Conservation (phyloP, 2,113 vertebrate species). For the Bubalus kerabau region DNA sequence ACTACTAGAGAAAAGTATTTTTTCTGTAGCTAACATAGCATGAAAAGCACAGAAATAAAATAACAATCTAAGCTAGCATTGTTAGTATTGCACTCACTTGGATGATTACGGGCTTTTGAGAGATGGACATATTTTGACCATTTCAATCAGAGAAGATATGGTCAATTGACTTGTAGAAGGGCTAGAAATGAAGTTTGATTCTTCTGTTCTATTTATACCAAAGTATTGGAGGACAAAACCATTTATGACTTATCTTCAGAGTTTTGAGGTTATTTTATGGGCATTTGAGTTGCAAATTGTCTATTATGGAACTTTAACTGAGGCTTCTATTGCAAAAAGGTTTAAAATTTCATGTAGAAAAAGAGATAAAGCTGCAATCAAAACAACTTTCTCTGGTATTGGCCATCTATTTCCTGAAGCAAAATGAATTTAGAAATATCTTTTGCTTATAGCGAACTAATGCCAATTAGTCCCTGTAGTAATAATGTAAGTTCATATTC, state of each 20-base stretch:
- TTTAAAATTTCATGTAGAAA: slow-evolving; percentile 23
- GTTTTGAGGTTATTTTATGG: slow-evolving; percentile 44
- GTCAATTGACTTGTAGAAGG: slow-evolving; percentile 60
- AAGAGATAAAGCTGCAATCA: slow-evolving; percentile 18
- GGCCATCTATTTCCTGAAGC: slow-evolving; percentile 33
- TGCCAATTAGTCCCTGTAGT: slow-evolving; percentile 37
- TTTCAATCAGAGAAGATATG: slow-evolving; percentile 43
- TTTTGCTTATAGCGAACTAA: slow-evolving; percentile 45
- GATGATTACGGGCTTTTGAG: slow-evolving; percentile 54
- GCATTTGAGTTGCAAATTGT: slow-evolving; percentile 42
- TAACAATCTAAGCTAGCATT: neutral
- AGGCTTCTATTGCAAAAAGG: neutral
- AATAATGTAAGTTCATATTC: slow-evolving; percentile 48
- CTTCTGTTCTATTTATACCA: slow-evolving; percentile 54
- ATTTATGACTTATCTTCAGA: slow-evolving; percentile 40
- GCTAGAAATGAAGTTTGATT: slow-evolving; percentile 51
- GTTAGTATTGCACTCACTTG: slow-evolving; percentile 1
- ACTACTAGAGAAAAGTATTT: slow-evolving; percentile 20
- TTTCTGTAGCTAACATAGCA: slow-evolving; percentile 50
- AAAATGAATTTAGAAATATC: slow-evolving; percentile 53
- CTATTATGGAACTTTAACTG: slow-evolving; percentile 47
- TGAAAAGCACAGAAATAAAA: slow-evolving; percentile 43
- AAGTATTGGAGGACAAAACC: slow-evolving; percentile 24
- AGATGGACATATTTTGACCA: slow-evolving; percentile 55
- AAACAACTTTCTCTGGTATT: neutral